Evolutionary conservation across 2,888 invertebrate species (phyloP).

Genomic region (Emmelina monodactyla): DNA sequence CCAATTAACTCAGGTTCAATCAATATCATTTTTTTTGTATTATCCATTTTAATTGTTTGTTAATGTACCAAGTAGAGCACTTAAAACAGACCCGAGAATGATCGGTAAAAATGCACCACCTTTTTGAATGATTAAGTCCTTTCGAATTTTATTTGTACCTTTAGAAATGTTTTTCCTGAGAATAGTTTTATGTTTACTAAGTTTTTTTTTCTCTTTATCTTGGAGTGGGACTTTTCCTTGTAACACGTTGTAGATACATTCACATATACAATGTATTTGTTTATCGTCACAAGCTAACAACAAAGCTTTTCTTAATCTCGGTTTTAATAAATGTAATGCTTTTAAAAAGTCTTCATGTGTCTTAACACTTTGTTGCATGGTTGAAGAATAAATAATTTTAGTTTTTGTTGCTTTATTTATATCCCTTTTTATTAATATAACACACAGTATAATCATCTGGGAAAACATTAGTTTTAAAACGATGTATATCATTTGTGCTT

Average conservation of each 20-base stretch:
- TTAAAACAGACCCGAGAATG: constrained; percentile 17
- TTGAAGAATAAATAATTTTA: constrained; percentile 15
- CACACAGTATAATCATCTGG: neutral
- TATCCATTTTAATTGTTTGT: constrained; percentile 9
- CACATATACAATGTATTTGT: constrained; percentile 20
- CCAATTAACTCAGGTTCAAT: constrained; percentile 16
- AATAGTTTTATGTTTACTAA: constrained; percentile 10
- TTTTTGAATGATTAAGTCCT: constrained; percentile 17
- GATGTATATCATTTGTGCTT: constrained; percentile 13
- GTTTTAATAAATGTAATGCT: constrained; percentile 14
- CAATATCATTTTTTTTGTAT: constrained; percentile 16
- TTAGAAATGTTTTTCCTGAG: constrained; percentile 10
- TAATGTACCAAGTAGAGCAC: constrained; percentile 11
- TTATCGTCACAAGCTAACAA: constrained; percentile 16
- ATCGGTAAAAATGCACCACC: constrained; percentile 17
- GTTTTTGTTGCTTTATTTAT: constrained; percentile 17
- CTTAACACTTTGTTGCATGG: constrained; percentile 13
- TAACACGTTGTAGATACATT: constrained; percentile 16
- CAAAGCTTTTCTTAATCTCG: constrained; percentile 16
- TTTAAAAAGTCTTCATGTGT: constrained; percentile 15
- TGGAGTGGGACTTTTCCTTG: constrained; percentile 10
- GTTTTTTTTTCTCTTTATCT: constrained; percentile 9
- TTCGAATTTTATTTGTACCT: constrained; percentile 12
- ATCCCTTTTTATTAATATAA: constrained; percentile 9
- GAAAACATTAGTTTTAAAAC: constrained; percentile 15